phyloP scores from a whole-genome alignment of 2,113 vertebrate genomes.

The Ctenomys sociabilis region DNA sequence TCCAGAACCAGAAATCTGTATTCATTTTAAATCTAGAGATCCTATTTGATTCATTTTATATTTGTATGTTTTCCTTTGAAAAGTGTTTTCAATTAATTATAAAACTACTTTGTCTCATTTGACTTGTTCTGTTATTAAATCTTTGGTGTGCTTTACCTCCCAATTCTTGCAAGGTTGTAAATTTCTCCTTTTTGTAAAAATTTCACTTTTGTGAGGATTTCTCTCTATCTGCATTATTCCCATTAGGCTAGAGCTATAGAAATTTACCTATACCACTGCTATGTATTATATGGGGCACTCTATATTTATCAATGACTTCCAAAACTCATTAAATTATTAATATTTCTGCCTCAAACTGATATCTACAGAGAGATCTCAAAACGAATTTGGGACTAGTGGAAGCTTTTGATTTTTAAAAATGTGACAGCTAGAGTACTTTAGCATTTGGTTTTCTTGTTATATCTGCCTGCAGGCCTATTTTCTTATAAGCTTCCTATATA shows the following conservation, averaged over 20 bases:
- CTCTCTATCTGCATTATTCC: not conserved
- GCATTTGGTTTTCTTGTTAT: slow-evolving; percentile 4
- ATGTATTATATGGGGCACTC: not conserved
- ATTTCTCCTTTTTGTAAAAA: not conserved
- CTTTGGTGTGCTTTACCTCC: not conserved
- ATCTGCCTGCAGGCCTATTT: not conserved
- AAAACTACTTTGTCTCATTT: not conserved
- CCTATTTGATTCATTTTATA: not conserved
- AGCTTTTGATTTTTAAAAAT: not conserved
- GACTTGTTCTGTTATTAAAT: not conserved
- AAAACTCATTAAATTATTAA: slow-evolving; percentile 14
- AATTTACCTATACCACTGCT: not conserved
- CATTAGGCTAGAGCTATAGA: not conserved
- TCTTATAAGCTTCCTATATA: not conserved
- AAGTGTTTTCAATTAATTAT: not conserved
- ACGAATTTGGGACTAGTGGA: not conserved
- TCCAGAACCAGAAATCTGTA: not conserved
- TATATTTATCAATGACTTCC: not conserved
- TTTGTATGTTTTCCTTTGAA: not conserved
- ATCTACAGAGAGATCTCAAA: not conserved
- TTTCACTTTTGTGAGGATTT: not conserved
- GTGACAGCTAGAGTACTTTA: not conserved
- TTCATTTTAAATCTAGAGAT: not conserved
- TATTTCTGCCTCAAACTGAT: not conserved
- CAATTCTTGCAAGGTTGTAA: not conserved